Percentiles rank a stretch among this genome's conserved stretches.
Evolutionary conservation across 2,888 invertebrate species (phyloP).

Genomic region (Cerastis rubricosa): DNA sequence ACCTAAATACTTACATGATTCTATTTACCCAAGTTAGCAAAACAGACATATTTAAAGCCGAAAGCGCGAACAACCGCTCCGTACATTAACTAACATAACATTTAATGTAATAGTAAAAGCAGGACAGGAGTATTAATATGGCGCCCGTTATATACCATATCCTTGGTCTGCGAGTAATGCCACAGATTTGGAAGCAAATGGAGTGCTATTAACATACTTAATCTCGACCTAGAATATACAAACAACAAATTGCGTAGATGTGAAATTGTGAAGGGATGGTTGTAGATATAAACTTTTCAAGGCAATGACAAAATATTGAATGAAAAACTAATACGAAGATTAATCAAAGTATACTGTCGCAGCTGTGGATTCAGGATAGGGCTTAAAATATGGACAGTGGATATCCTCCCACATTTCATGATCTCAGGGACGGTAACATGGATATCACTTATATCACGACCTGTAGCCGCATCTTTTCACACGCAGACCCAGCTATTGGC

Average conservation of each 20-base stretch:
- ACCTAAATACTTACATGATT: conserved; percentile 33
- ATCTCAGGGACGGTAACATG: neutral
- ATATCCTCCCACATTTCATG: neutral
- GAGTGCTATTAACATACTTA: conserved; percentile 17
- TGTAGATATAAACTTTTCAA: neutral
- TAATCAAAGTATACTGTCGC: neutral
- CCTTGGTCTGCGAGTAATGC: conserved; percentile 36
- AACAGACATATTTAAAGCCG: conserved; percentile 43
- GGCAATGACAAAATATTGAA: neutral
- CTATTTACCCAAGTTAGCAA: conserved; percentile 8
- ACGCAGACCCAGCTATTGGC: neutral
- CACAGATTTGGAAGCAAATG: conserved; percentile 50
- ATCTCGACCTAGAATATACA: conserved; percentile 14
- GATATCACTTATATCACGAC: neutral
- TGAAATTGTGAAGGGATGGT: neutral
- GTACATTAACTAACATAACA: conserved; percentile 50
- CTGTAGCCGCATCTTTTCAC: neutral
- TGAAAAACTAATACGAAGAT: neutral
- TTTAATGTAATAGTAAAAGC: conserved; percentile 58
- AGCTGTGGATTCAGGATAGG: neutral
- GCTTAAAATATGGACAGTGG: neutral
- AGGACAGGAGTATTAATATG: conserved; percentile 54
- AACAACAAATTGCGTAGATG: neutral
- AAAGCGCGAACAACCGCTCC: conserved; percentile 34
- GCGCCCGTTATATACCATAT: conserved; percentile 47